Base-by-base conservation (phyloP, 2,888 invertebrate species). In the Tuta absoluta region DNA sequence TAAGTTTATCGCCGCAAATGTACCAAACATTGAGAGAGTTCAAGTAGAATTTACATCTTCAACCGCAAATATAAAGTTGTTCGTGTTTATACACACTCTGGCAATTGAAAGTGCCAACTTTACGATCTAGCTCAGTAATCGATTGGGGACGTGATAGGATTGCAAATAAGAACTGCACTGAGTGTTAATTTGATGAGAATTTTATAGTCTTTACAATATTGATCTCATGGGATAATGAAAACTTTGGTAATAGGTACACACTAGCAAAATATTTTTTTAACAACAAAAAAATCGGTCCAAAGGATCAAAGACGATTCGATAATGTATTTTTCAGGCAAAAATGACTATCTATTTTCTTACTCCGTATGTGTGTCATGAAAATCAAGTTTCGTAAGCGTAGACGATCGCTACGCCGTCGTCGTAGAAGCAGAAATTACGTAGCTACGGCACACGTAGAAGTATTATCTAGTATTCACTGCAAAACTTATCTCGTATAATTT, bases 111-210 rank as follows among this genome's bases (percentile, higher is more conserved):
- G 77, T 76, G 80, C 75, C 78, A 75, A 78, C 72, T 84, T 84
- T 83, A 84, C 80, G 83, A 83, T 78, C 75, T 65, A 69, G 71
- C 69, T 70, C 67, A 75, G 77, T 78, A 80, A 84, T 84, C 80
- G 79, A 84, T 80, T 73, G 76, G 57, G 67, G 61, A 81, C 84
- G 82, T 84, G 85, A 78, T 67, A 70, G 51, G 74, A 67, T 65
- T 75, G 65, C 72, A 51, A 75, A 79, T 71, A 64, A 70, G 37
- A 66, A 64, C 61, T 63, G 70, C 66, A 67, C 64, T 66, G 64
- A 72, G 72, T 73, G 75, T 75, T 71, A 71, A 74, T 73, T 72
- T 72, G 69, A 74, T 71, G 68, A 68, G 62, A 65, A 62, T 53
- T 72, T 63, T 62, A 69, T 67, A 8, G 33, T 33, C 28, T 2